Evolutionary conservation across 2,797 vertebrate species (phyloP).

Genomic region (Morus bassanus): DNA sequence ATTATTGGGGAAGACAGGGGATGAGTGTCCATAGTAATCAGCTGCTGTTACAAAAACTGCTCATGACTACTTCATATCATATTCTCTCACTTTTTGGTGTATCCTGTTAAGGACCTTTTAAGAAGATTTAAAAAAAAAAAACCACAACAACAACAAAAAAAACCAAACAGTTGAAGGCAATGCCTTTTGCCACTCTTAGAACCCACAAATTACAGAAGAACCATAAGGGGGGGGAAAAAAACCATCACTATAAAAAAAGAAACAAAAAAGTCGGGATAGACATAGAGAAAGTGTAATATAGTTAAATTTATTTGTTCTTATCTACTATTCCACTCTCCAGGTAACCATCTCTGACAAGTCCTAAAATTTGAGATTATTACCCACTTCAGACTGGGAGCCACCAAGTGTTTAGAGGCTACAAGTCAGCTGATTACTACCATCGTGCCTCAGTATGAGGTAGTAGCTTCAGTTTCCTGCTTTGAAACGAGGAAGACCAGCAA

Average conservation of each 20-base stretch:
- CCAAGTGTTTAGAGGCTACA: background rate
- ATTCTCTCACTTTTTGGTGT: background rate
- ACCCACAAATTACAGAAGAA: background rate
- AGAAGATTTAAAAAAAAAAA: background rate
- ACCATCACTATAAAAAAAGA: background rate
- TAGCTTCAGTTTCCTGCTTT: constrained; percentile 37
- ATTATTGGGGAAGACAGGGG: background rate
- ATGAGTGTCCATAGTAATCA: background rate
- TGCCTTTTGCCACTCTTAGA: background rate
- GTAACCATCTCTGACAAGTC: background rate
- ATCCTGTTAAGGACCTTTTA: background rate
- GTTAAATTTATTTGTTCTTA: constrained; percentile 34
- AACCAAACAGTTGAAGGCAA: background rate
- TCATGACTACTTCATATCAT: background rate
- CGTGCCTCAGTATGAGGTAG: constrained; percentile 35
- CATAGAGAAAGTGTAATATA: background rate
- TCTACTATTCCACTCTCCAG: background rate
- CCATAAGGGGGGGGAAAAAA: background rate
- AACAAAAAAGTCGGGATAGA: background rate
- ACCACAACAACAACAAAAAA: too few species aligned
- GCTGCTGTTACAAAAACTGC: background rate
- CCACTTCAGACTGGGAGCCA: background rate
- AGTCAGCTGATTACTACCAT: background rate
- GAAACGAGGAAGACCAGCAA: background rate
- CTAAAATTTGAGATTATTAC: background rate